phyloP scores from a whole-genome alignment of 1,140 invertebrate species.

The Sarcophaga peregrina region DNA sequence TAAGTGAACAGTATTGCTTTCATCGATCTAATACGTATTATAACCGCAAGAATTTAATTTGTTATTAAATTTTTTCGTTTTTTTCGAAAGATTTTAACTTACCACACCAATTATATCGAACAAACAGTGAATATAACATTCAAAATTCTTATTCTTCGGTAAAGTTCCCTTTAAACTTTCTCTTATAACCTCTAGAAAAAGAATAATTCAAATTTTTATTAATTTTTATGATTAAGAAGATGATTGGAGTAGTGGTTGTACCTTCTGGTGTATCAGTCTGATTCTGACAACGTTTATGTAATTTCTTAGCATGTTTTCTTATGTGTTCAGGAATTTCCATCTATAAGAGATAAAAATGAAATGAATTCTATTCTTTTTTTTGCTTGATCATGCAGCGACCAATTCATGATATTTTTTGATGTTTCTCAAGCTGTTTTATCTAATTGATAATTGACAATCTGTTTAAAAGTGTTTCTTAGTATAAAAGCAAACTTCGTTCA shows the following conservation, averaged over 20 bases:
- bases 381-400: too few relatives aligned
- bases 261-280: constrained; percentile 53
- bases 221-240: background rate
- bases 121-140: constrained; percentile 60
- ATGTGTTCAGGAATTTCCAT: constrained; percentile 51
- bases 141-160: constrained; percentile 50
- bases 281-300: constrained; percentile 51
- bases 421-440: too few relatives aligned
- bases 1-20: constrained; percentile 53
- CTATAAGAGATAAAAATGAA: constrained; percentile 38
- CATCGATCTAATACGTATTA: constrained; percentile 56
- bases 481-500: too few relatives aligned
- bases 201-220: background rate
- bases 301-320: constrained; percentile 53
- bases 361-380: too few relatives aligned
- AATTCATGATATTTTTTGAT: too few relatives aligned
- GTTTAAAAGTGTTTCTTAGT: too few relatives aligned
- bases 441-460: too few relatives aligned
- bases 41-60: background rate
- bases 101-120: constrained; percentile 61
- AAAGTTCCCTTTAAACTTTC: constrained; percentile 36
- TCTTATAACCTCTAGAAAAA: constrained; percentile 42
- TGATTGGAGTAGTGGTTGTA: constrained; percentile 29
- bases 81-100: background rate
- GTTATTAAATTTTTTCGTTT: background rate